Evolutionary conservation across 2,113 vertebrate species (phyloP).

Genomic region (Hymenochirus boettgeri): DNA sequence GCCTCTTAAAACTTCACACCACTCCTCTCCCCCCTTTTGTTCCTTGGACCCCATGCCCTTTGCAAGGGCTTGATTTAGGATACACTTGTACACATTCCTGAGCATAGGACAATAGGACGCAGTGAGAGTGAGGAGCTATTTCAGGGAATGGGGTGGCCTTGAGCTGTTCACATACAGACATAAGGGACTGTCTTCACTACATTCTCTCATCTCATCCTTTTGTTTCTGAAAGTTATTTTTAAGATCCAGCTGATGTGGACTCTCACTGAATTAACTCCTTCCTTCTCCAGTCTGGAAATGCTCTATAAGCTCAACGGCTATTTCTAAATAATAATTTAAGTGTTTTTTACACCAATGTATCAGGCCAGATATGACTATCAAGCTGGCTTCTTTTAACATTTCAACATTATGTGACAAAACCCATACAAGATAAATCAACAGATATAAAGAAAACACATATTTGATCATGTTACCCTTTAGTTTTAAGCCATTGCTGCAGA

Average conservation of each 20-base stretch:
- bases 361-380: too few species aligned
- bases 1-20: conserved; percentile 38
- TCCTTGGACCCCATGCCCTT: conserved; percentile 35
- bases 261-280: conserved; percentile 18
- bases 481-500: too few species aligned
- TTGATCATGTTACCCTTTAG: too few species aligned
- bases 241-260: conserved; percentile 27
- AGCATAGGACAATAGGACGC: conserved; percentile 30
- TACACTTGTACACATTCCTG: conserved; percentile 39
- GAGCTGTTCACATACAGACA: conserved; percentile 30
- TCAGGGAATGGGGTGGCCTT: conserved; percentile 33
- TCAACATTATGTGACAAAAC: too few species aligned
- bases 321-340: too few species aligned
- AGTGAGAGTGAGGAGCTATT: conserved; percentile 38
- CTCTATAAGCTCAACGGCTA: too few species aligned
- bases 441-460: too few species aligned
- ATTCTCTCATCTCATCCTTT: conserved; percentile 32
- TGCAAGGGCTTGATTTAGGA: conserved; percentile 37
- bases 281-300: too few species aligned
- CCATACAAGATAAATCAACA: too few species aligned
- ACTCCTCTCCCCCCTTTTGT: not conserved
- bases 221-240: conserved; percentile 41
- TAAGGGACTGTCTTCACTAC: conserved; percentile 12
- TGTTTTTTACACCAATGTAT: too few species aligned
- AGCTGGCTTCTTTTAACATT: too few species aligned